Evolutionary conservation across 2,797 vertebrate species (phyloP), one percentile per base, ranked within the genome.

Genomic region (Diglossa cyanea): DNA sequence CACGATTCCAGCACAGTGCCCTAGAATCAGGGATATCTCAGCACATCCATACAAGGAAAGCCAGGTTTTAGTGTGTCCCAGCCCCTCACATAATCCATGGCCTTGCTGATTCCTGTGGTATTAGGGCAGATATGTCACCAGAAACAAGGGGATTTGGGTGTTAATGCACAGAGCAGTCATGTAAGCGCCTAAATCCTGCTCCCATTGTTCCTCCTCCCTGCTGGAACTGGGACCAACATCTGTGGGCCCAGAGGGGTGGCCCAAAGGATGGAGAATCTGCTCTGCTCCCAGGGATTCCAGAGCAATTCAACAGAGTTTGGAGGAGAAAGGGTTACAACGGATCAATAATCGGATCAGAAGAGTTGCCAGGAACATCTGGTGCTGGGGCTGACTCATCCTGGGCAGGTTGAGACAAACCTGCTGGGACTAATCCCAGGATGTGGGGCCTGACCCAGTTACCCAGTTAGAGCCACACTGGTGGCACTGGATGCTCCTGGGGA

Each of bases 381-480:
- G 44, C 78, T 45, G 79, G 65, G 79, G 79, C 87, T 90, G 87
- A 90, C 79, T 90, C 87, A 83, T 53, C 58, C 79, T 26, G 50
- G 87, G 72, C 79, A 89, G 65, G 79, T 70, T 35, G 51, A 53
- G 79, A 45, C 2, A 1, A 83, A 83, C 87, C 79, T 89, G 79
- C 79, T 53, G 79, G 72, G 79, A 77, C 3, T 83, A 90, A 83
- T 77, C 87, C 86, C 30, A 33, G 79, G 39, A 53, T 71, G 45
- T 40, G 65, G 65, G 60, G 72, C 87, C 79, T 90, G 87, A 90
- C 87, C 87, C 79, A 90, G 72, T 90, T 83, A 90, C 87, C 87
- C 87, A 90, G 21, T 83, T 90, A 58, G 2, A 0, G 83, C 42
- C 4, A 3, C 55, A 2, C 30, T 7, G 30, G 74, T 4, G 0